phyloP scores from a whole-genome alignment of 2,888 invertebrate species.

The Cryptops parisi region DNA sequence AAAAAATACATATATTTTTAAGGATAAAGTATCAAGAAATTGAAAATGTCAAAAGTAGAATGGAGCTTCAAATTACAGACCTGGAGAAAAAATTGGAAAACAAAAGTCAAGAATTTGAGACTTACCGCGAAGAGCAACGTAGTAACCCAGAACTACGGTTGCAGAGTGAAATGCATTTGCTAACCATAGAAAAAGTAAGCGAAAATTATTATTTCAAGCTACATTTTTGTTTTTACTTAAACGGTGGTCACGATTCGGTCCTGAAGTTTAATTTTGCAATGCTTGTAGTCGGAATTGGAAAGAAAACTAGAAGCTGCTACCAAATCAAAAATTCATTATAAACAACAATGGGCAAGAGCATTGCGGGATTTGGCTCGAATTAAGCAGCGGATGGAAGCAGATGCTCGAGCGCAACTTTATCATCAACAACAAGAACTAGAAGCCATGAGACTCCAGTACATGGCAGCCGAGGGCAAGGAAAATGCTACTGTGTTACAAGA shows the following conservation, averaged over 20 bases:
- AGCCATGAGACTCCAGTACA: constrained; percentile 23
- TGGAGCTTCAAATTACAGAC: constrained; percentile 25
- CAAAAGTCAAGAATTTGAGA: constrained; percentile 28
- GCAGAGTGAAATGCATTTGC: constrained; percentile 28
- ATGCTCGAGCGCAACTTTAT: constrained; percentile 27
- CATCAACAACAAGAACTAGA: constrained; percentile 25
- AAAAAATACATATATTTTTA: too few relatives aligned
- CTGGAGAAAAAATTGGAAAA: constrained; percentile 25
- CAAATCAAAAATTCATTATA: constrained; percentile 34
- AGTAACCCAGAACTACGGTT: constrained; percentile 24
- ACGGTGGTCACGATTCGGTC: too few relatives aligned
- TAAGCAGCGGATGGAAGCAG: constrained; percentile 30
- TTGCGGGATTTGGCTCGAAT: constrained; percentile 32
- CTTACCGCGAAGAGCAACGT: constrained; percentile 28
- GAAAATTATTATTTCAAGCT: neutral
- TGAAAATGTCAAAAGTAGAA: constrained; percentile 9
- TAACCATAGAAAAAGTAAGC: constrained; percentile 32
- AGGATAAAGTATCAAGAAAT: constrained; percentile 4
- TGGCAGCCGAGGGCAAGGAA: constrained; percentile 9
- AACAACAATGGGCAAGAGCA: constrained; percentile 34
- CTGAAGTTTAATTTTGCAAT: constrained; percentile 1
- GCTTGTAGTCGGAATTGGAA: constrained; percentile 29
- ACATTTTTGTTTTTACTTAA: neutral
- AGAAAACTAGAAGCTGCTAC: constrained; percentile 30
- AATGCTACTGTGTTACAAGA: constrained; percentile 30